Evolutionary conservation across 2,888 invertebrate genomes (phyloP), one percentile per base, ranked within the genome.

Genomic region (Opisthograptis luteolata): DNA sequence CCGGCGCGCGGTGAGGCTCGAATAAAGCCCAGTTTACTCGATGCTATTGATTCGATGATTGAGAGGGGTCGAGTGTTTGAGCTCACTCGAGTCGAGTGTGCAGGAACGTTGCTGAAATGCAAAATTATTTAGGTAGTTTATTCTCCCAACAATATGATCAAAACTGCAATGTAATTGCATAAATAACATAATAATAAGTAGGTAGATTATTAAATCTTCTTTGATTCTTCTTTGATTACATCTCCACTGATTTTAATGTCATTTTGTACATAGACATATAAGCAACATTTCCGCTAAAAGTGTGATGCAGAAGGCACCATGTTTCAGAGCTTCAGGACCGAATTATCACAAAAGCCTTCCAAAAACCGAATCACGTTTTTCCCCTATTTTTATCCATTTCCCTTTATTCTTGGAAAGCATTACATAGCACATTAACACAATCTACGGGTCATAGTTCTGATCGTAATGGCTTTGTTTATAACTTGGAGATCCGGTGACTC

Each of bases 381-480:
- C 9, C 36, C 51, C 49, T 24, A 40, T 30, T 27, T 56, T 62
- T 60, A 64, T 60, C 64, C 62, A 54, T 61, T 65, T 62, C 70
- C 65, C 68, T 76, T 78, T 79, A 74, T 79, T 76, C 68, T 62
- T 62, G 53, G 64, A 68, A 58, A 72, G 68, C 69, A 68, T 76
- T 71, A 73, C 72, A 66, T 71, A 68, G 64, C 63, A 71, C 81
- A 82, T 84, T 82, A 83, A 75, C 78, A 69, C 77, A 73, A 85
- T 82, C 79, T 83, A 81, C 73, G 77, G 69, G 72, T 79, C 66
- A 71, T 84, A 81, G 81, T 80, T 84, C 74, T 84, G 79, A 81
- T 84, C 75, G 79, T 86, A 83, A 86, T 79, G 79, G 79, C 58
- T 76, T 83, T 85, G 86, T 86, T 86, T 86, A 84, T 86, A 81